Conservation (phyloP, 2,888 invertebrate genomes). For the Ichneumoninae sp. region DNA sequence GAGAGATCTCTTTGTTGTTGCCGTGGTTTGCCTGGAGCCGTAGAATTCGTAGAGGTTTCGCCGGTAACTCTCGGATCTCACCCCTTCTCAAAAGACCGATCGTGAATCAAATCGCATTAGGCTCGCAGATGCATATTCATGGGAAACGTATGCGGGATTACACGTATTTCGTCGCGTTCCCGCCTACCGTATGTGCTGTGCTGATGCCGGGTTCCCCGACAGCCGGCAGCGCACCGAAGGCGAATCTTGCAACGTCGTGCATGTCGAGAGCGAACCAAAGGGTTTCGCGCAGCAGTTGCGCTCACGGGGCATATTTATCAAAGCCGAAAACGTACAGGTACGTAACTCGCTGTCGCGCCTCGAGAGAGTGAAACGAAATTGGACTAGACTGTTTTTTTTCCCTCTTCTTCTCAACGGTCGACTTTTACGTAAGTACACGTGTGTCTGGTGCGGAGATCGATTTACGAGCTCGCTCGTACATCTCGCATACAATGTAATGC, state of each 20-base stretch:
- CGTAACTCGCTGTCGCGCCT: slow-evolving; percentile 35
- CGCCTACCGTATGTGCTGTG: slow-evolving; percentile 72
- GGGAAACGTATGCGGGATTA: slow-evolving; percentile 82
- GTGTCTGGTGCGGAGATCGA: slow-evolving; percentile 64
- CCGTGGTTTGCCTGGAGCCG: slow-evolving; percentile 20
- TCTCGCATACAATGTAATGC: slow-evolving; percentile 1
- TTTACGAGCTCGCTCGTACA: slow-evolving; percentile 52
- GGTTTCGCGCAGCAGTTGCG: slow-evolving; percentile 52
- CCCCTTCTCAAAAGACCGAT: slow-evolving; percentile 73
- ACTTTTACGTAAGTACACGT: neutral
- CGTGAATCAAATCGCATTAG: slow-evolving; percentile 83
- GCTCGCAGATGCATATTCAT: slow-evolving; percentile 82
- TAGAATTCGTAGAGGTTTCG: slow-evolving; percentile 65
- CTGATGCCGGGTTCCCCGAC: slow-evolving; percentile 33
- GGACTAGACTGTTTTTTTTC: slow-evolving; percentile 34
- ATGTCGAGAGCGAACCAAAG: slow-evolving; percentile 45
- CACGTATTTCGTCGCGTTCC: slow-evolving; percentile 78
- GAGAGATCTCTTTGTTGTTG: slow-evolving; percentile 24
- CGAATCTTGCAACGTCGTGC: slow-evolving; percentile 54
- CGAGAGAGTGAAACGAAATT: slow-evolving; percentile 58
- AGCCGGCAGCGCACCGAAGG: slow-evolving; percentile 35
- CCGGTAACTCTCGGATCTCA: slow-evolving; percentile 66
- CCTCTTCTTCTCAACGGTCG: slow-evolving; percentile 48
- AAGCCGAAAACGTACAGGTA: slow-evolving; percentile 52
- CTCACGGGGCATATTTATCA: slow-evolving; percentile 75